Percentiles rank a stretch among this genome's conserved stretches.
Evolutionary conservation across 2,888 invertebrate genomes (phyloP).

Genomic region (Tuta absoluta): DNA sequence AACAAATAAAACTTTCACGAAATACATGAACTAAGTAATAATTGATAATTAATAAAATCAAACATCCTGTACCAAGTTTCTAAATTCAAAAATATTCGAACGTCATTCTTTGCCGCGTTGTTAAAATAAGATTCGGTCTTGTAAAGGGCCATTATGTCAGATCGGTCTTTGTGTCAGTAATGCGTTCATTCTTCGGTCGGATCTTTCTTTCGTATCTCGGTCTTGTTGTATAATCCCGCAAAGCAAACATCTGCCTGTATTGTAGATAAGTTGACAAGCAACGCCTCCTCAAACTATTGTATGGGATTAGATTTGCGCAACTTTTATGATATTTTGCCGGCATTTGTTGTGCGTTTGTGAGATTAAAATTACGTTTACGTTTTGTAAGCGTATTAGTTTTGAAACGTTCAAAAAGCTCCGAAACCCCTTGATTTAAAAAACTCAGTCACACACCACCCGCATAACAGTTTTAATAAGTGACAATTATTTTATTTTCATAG

Average conservation of each 20-base stretch:
- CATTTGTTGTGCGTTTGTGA: background rate
- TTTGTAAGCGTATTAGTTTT: background rate
- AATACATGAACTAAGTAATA: too few relatives aligned
- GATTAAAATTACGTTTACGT: slow-evolving; percentile 32
- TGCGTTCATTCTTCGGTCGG: slow-evolving; percentile 55
- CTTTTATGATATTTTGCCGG: slow-evolving; percentile 32
- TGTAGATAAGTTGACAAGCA: slow-evolving; percentile 42
- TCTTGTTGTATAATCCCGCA: slow-evolving; percentile 41
- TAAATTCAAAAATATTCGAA: slow-evolving; percentile 31
- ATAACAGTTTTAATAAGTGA: slow-evolving; percentile 68
- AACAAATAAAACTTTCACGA: too few relatives aligned
- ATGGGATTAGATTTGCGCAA: slow-evolving; percentile 32
- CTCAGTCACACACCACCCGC: slow-evolving; percentile 58
- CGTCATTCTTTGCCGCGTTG: slow-evolving; percentile 42
- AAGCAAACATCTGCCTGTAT: slow-evolving; percentile 27
- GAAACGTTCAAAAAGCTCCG: background rate
- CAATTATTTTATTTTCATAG: slow-evolving; percentile 77
- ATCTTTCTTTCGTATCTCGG: slow-evolving; percentile 36
- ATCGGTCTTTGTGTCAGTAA: slow-evolving; percentile 57
- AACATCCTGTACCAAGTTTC: slow-evolving; percentile 21
- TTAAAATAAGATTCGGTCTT: slow-evolving; percentile 67
- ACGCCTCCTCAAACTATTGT: slow-evolving; percentile 43
- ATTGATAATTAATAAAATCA: background rate
- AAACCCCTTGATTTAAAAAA: slow-evolving; percentile 52
- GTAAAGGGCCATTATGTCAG: slow-evolving; percentile 62